phyloP scores from a whole-genome alignment of 2,113 vertebrate species.

The Syrmaticus mikado region DNA sequence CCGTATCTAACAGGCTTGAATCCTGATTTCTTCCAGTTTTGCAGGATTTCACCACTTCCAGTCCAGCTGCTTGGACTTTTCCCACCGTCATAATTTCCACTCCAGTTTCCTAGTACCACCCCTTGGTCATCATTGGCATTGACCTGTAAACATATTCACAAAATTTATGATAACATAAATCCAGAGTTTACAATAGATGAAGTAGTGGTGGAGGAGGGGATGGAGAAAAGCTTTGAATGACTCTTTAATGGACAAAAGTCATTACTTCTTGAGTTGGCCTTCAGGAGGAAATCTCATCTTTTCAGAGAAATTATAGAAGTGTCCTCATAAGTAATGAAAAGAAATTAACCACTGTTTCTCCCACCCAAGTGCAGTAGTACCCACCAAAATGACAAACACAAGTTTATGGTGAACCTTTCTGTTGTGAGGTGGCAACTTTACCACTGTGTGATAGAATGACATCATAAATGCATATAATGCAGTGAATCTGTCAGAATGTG shows the following conservation, averaged over 20 bases:
- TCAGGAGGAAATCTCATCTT: background rate
- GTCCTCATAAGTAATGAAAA: background rate
- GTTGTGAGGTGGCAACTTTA: background rate
- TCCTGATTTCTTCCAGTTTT: slow-evolving; percentile 74
- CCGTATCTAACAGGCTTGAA: slow-evolving; percentile 78
- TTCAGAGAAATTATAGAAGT: background rate
- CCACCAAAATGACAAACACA: background rate
- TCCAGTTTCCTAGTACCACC: slow-evolving; percentile 81
- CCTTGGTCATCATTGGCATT: slow-evolving; percentile 81
- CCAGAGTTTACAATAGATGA: background rate
- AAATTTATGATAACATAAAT: background rate
- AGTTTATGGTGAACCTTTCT: background rate
- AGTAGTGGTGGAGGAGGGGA: background rate
- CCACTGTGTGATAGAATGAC: background rate
- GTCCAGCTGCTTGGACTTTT: slow-evolving; percentile 78
- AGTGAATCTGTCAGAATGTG: background rate
- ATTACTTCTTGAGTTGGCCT: background rate
- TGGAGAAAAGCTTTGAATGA: background rate
- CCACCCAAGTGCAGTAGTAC: background rate
- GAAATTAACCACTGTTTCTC: background rate
- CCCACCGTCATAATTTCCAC: slow-evolving; percentile 75
- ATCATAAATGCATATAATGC: background rate
- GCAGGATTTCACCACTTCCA: slow-evolving; percentile 80
- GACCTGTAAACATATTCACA: slow-evolving; percentile 66
- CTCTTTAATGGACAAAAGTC: background rate